Base-by-base conservation (phyloP, 64 coral and sea anemone genomes). In the Anthopleura sola region DNA sequence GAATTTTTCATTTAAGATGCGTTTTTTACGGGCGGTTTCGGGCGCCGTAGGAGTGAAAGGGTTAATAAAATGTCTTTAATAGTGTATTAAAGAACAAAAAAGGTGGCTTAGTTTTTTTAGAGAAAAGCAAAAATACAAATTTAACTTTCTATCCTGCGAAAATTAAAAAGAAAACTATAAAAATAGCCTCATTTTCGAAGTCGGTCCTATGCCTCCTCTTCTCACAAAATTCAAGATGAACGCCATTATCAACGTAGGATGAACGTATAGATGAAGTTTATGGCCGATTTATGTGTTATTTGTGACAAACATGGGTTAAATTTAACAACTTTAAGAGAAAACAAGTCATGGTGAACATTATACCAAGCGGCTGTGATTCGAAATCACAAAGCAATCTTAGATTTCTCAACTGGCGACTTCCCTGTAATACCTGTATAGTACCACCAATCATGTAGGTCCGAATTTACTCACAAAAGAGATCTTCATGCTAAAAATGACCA, bases 401-500 rank as follows among this genome's bases (percentile, higher is more conserved):
- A 77, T 15, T 17, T 80, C 77, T 91, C 83, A n/a, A 81, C 89
- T 68, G 75, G 75, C 20, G 84, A 93, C 84, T 88, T 93, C 24
- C 58, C 91, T 36, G 54, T 68, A 85, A 55, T 39, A 57, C 58
- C 91, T 20, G 84, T 93, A 36, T 81, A 93, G 85, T 85, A 92
- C 68, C 90, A 82, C 78, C 75, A 54, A 82, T 50, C 75, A 79
- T 88, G 91, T 50, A 68, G 93, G 87, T 76, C 80, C 78, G 88
- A 78, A 50, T 94, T 90, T 82, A 78, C 86, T 49, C 90, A 90
- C 85, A 86, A 90, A 87, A 86, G 85, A 87, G 81, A 76, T 84
- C 83, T 94, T 34, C 75, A 93, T 60, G 85, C 8, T 33, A 69
- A 2, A 69, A 7, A 18, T 33, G 21, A 26, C 13, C 28, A 69